Base-by-base conservation (phyloP, 2,797 vertebrate species). In the Myoxocephalus aenaeus region DNA sequence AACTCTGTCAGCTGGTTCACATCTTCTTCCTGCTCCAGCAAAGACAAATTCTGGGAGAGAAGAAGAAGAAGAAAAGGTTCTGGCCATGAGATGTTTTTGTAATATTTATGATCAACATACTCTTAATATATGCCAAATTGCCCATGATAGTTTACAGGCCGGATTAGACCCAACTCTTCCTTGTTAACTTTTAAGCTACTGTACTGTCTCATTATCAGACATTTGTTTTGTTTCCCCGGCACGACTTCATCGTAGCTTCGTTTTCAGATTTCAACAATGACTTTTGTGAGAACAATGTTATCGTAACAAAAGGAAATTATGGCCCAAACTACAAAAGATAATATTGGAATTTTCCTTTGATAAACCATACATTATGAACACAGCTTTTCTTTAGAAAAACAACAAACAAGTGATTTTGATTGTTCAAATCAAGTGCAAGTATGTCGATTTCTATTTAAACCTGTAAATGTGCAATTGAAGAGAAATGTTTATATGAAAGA, bases 1-100 rank as follows among this genome's bases (percentile, higher is more conserved):
- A 95, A 99, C 32, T 99, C 98, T 0, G 96, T 97, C 86, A 98
- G 92, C 92, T 98, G 97, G 94, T 99, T 99, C 86, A 99, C 96
- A 77, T 99, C 97, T 2, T 97, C 94, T 85, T 98, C 98, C 61
- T 96, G 96, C 88, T 99, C 98, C 90, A 99, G 94, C 77, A 98
- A 89, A 0, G 95, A 95, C 86, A 99, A 95, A 27, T 97, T 96
- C 98, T 99, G 89, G 1, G 14, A 65, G 12, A 70, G 22, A 11
- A 13, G 22, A 7, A 53, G 22, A 7, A 53, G 12, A 25, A 73
- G 4, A n/a, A 48, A n/a, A 11, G 13, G 7, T 64, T 44, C 17
- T 0, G 3, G 29, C 9, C 2, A 54, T 20, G 10, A 17, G 48
- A 13, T 15, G 32, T 44, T 29, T 25, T 50, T 36, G 0, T 36